Evolutionary conservation across 2,888 invertebrate species (phyloP).

Genomic region (Caenorhabditis sp.): DNA sequence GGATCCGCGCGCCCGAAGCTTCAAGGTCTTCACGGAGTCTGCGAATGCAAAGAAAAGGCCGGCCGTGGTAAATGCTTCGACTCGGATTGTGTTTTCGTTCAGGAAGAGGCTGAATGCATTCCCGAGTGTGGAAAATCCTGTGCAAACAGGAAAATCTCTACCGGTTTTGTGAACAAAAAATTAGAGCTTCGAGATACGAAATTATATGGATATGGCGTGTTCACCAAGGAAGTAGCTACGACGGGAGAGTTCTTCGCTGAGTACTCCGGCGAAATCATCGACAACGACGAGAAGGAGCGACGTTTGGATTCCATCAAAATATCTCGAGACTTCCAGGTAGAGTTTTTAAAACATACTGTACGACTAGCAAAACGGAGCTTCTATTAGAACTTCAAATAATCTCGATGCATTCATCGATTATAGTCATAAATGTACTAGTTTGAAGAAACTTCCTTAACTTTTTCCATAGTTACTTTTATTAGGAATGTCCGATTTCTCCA

Average conservation of each 20-base stretch:
- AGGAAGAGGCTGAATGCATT: slow-evolving; percentile 23
- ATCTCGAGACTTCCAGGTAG: slow-evolving; percentile 14
- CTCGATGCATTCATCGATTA: no score
- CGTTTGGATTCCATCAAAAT: not conserved
- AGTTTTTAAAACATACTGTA: no score
- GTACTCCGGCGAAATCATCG: slow-evolving; percentile 52
- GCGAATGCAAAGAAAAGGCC: slow-evolving; percentile 12
- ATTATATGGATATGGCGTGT: slow-evolving; percentile 39
- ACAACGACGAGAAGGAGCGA: slow-evolving; percentile 4
- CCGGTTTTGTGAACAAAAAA: not conserved
- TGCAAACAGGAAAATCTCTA: slow-evolving; percentile 28
- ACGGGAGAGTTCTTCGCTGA: slow-evolving; percentile 40
- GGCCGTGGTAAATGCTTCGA: not conserved
- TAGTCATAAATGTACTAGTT: no score
- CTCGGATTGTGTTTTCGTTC: not conserved
- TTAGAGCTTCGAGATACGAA: not conserved
- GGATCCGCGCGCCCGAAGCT: not conserved
- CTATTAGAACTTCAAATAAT: no score
- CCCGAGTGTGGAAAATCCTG: slow-evolving; percentile 21
- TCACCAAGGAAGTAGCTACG: slow-evolving; percentile 3
- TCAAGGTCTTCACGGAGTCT: not conserved
- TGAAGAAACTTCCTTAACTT: no score
- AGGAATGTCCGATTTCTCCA: no score
- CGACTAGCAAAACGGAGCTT: no score
- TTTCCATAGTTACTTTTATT: no score